phyloP scores from a whole-genome alignment of 64 coral and sea anemone genomes.

The Montipora cactus region DNA sequence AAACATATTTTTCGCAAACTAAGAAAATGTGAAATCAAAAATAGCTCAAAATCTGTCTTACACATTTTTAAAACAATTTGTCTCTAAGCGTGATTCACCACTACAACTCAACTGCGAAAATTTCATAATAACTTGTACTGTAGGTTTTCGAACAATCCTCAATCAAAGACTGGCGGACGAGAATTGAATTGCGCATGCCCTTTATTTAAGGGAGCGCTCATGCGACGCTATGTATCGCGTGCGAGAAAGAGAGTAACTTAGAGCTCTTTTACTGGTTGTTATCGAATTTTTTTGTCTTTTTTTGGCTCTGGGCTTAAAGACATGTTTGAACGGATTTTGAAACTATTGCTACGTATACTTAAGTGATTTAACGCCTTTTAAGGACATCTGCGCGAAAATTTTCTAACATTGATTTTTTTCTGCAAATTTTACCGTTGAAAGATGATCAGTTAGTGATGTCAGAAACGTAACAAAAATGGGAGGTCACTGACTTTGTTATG shows the following conservation, averaged over 20 bases:
- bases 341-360: background rate
- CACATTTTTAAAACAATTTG: background rate
- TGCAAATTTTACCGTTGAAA: too few species aligned
- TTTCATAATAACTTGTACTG: background rate
- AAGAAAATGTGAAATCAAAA: background rate
- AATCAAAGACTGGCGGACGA: background rate
- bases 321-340: slow-evolving; percentile 14
- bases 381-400: background rate
- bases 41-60: background rate
- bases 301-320: background rate
- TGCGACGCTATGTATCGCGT: background rate
- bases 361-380: slow-evolving; percentile 5
- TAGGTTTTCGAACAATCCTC: background rate
- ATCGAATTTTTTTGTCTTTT: background rate
- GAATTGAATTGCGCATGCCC: background rate
- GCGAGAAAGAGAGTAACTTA: background rate
- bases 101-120: background rate
- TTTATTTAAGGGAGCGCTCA: background rate
- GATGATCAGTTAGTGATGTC: too few species aligned
- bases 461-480: too few species aligned
- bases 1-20: too few species aligned
- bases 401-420: too few species aligned
- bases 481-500: too few species aligned
- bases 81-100: background rate
- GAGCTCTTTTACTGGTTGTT: background rate